Percentiles rank a stretch among this genome's conserved stretches.
Conservation (phyloP, 1,140 invertebrate species). For the Wasmannia auropunctata region DNA sequence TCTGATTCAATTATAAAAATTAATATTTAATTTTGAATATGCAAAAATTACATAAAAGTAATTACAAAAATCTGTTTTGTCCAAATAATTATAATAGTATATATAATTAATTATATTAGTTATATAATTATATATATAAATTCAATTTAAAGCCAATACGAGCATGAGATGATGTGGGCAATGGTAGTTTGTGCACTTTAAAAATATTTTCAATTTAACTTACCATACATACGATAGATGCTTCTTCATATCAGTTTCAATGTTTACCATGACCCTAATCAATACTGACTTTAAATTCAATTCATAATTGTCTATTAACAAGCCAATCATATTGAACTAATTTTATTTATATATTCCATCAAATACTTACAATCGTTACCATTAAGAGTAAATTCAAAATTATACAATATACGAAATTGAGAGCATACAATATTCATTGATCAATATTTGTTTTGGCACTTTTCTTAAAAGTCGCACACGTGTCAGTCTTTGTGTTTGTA, state of each 20-base stretch:
- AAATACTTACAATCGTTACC: conserved; percentile 12
- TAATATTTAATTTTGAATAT: not conserved
- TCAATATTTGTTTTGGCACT: conserved; percentile 63
- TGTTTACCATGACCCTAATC: not conserved
- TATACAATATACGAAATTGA: not conserved
- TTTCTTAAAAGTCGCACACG: conserved; percentile 39
- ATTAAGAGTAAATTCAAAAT: conserved; percentile 32
- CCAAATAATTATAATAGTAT: not conserved
- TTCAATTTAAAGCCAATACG: not conserved
- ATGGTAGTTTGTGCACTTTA: not conserved
- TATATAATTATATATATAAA: not conserved
- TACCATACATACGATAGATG: not conserved
- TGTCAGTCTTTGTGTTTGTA: conserved; percentile 65
- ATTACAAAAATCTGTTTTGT: not conserved
- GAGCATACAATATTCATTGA: not conserved
- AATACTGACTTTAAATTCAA: not conserved
- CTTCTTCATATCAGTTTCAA: not conserved
- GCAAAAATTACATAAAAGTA: not conserved
- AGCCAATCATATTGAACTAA: not conserved
- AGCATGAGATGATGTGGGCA: not conserved
- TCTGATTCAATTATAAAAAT: not conserved
- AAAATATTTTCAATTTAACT: not conserved
- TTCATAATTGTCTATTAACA: not conserved
- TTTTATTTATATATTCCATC: not conserved
- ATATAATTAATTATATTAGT: not conserved